These are phyloP conservation scores for Smutsia temminckii DNA, from an alignment of 2,797 vertebrate species.

Conservation along the genomic window DNA sequence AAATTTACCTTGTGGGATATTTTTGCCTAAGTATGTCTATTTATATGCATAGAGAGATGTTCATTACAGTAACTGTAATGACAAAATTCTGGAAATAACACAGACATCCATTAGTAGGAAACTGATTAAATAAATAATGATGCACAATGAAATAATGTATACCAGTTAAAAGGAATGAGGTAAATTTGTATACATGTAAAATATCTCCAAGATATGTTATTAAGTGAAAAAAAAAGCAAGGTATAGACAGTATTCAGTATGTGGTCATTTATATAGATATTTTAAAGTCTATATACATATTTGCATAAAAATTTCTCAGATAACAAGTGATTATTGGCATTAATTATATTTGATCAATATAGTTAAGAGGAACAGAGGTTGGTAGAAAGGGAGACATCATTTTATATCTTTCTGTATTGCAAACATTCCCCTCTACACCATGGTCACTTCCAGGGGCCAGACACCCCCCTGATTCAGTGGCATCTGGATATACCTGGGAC, in stretches of 20 bases:
- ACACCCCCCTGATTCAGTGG: not conserved
- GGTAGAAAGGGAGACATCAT: not conserved
- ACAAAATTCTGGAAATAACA: not conserved
- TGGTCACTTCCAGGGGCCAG: not conserved
- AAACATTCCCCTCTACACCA: not conserved
- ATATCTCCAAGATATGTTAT: not conserved
- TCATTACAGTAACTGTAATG: not conserved
- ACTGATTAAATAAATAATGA: not conserved
- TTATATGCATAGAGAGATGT: not conserved
- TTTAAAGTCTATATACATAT: not conserved
- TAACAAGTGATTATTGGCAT: not conserved
- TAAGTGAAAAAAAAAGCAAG: not conserved
- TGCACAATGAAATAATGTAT: not conserved
- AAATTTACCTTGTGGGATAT: not conserved
- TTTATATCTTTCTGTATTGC: not conserved
- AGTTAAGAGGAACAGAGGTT: not conserved
- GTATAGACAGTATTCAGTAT: not conserved
- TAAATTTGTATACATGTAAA: not conserved
- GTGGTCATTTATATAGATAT: not conserved
- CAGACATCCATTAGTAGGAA: not conserved
- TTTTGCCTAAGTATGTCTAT: not conserved
- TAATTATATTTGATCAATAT: conserved; percentile 6
- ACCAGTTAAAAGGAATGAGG: not conserved
- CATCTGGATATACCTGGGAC: not conserved
- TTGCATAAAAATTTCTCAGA: not conserved